Base-by-base conservation (phyloP, 2,888 invertebrate species). In the Aleiodes leptofemur region DNA sequence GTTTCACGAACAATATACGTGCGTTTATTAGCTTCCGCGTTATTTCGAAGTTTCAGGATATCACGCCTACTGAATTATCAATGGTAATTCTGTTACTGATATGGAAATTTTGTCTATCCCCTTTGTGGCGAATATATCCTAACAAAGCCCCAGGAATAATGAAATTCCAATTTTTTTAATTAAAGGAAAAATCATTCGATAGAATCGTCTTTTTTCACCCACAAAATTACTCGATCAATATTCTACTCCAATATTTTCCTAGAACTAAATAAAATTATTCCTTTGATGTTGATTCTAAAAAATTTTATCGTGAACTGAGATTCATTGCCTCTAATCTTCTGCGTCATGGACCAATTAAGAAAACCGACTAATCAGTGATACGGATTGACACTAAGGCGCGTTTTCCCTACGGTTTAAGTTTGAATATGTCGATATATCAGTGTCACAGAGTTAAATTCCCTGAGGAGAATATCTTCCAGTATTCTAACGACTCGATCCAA, bases 291-390 rank as follows among this genome's bases (percentile, higher is more conserved):
- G 57, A 31, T 6, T 38, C 4, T 0, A 43, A 64, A 64, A 48
- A 43, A 38, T 48, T 43, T 23, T 7, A 16, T 64, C 14, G 6
- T 43, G 57, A 29, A 61, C 38, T 61, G 5, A 14, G 38, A 61
- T 48, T 64, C 3, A 64, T 14, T 48, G 43, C 6, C 8, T 59
- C 29, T 6, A 48, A 3, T 11, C 9, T 43, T 11, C 11, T 9
- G 43, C 11, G 50, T 50, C 16, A 51, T 51, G 16, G 29, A 43
- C 8, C 59, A 57, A 69, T 76, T 72, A 72, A 61, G 38, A 55
- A 72, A 72, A 59, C 50, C 53, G 43, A 76, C 75, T 72, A 76
- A 76, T 76, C 57, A 72, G 57, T 34, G 48, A 51, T 57, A 69
- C 14, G 56, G 70, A 56, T 71, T 70, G 64, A 64, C 55, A 29